Conservation (phyloP, 2,113 vertebrate genomes). For the Ptyas mucosa region DNA sequence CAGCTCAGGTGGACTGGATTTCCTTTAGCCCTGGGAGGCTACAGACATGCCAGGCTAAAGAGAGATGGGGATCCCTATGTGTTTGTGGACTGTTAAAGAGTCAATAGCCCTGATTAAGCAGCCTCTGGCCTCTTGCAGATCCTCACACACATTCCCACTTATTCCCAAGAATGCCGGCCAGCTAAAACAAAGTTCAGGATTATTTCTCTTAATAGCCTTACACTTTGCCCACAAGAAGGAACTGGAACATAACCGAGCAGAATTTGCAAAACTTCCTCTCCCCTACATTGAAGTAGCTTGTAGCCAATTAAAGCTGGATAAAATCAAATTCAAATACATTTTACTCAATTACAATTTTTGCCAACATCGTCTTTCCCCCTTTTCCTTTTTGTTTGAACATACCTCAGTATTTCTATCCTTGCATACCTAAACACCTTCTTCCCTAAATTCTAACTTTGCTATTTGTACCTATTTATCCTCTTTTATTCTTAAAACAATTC, state of each 20-base stretch:
- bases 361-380: too few relatives aligned
- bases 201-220: slow-evolving; percentile 65
- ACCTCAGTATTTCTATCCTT: too few relatives aligned
- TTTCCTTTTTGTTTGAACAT: too few relatives aligned
- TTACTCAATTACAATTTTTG: too few relatives aligned
- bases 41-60: slow-evolving; percentile 34
- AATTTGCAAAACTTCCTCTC: too few relatives aligned
- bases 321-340: too few relatives aligned
- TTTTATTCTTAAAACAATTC: too few relatives aligned
- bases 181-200: slow-evolving; percentile 61
- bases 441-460: too few relatives aligned
- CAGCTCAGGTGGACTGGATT: rapidly evolving
- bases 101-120: slow-evolving; percentile 30
- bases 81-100: slow-evolving; percentile 32
- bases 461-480: too few relatives aligned
- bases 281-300: too few relatives aligned
- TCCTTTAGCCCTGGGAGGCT: neutral
- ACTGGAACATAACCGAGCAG: slow-evolving; percentile 54
- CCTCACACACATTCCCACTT: slow-evolving; percentile 43
- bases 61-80: slow-evolving; percentile 45
- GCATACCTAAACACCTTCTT: too few relatives aligned
- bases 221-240: slow-evolving; percentile 33
- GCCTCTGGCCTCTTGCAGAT: slow-evolving; percentile 36
- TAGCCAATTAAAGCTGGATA: neutral
- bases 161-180: slow-evolving; percentile 64